These are phyloP conservation scores for Pogonomyrmex californicus DNA, from an alignment of 1,140 invertebrate species.

Conservation along the genomic window DNA sequence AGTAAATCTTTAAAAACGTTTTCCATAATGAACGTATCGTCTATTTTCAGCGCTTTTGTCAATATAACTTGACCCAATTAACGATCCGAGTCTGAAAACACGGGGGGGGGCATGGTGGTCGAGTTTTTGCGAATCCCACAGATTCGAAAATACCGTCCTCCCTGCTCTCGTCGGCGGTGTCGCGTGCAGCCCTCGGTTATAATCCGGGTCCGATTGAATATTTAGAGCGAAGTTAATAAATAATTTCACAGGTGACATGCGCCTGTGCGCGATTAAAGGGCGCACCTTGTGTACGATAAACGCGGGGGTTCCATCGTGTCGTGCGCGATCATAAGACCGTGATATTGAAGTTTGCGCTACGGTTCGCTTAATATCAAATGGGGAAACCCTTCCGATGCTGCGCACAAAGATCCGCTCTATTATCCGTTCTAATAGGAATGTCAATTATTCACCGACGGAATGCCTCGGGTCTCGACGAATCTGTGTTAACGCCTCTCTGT, in stretches of 20 bases:
- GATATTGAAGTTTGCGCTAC: slow-evolving; percentile 39
- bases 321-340: slow-evolving; percentile 48
- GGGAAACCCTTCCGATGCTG: slow-evolving; percentile 6
- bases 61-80: slow-evolving; percentile 28
- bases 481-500: slow-evolving; percentile 3
- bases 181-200: neutral
- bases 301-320: slow-evolving; percentile 11
- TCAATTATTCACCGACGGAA: slow-evolving; percentile 64
- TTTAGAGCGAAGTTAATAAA: slow-evolving; percentile 41
- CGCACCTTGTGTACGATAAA: slow-evolving; percentile 37
- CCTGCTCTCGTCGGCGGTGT: neutral
- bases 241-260: slow-evolving; percentile 51
- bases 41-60: slow-evolving; percentile 38
- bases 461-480: slow-evolving; percentile 20
- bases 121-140: slow-evolving; percentile 5
- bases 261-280: slow-evolving; percentile 53
- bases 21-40: neutral
- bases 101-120: neutral
- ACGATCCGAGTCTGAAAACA: neutral
- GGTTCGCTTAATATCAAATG: slow-evolving; percentile 42
- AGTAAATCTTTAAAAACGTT: slow-evolving; percentile 38
- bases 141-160: slow-evolving; percentile 3
- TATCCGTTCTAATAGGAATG: slow-evolving; percentile 55
- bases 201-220: slow-evolving; percentile 23
- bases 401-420: slow-evolving; percentile 43